Base-by-base conservation (phyloP, 2,888 invertebrate species). In the Lithophane semibrunnea region DNA sequence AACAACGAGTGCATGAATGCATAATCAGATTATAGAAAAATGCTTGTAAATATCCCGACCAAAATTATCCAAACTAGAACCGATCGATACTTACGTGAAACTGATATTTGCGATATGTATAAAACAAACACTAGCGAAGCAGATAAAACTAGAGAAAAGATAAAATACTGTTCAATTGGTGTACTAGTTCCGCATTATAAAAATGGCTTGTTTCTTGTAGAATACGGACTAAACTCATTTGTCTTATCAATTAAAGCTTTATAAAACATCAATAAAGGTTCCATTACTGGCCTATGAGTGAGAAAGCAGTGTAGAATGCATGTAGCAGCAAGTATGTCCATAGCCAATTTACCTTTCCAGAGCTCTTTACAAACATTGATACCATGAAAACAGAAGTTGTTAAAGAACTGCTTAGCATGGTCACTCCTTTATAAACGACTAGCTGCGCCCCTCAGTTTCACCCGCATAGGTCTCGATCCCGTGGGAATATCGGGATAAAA, bases 111-210 rank as follows among this genome's bases (percentile, higher is more conserved):
- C 12, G 2, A 74, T 82, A 66, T 82, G 75, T 66, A 66, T 82
- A 66, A 69, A 16, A 80, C 60, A 76, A 69, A 70, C 29, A n/a
- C 42, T 65, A 60, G 18, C 10, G 18, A 75, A 66, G 76, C 60
- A 82, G 54, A 76, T 76, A 49, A 65, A 82, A 70, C 82, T 70
- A 65, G 54, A 82, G 13, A 68, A 72, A 68, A 54, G 16, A 13
- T 21, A 47, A 54, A 37, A 16, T 37, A 44, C 42, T 29, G 2
- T 58, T 49, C 37, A 54, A 16, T 54, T 49, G 10, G 9, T 65
- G 18, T 58, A 73, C 63, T 63, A 29, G 29, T 21, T 54, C 16
- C 47, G 21, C 3, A 24, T 42, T 10, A 83, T 49, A 44, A 49
- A 64, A 83, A 71, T 44, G 16, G n/a, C 52, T 21, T 73, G 10